These are phyloP conservation scores for Sarcophaga rosellei DNA, from an alignment of 2,888 invertebrate genomes.

Conservation along the genomic window DNA sequence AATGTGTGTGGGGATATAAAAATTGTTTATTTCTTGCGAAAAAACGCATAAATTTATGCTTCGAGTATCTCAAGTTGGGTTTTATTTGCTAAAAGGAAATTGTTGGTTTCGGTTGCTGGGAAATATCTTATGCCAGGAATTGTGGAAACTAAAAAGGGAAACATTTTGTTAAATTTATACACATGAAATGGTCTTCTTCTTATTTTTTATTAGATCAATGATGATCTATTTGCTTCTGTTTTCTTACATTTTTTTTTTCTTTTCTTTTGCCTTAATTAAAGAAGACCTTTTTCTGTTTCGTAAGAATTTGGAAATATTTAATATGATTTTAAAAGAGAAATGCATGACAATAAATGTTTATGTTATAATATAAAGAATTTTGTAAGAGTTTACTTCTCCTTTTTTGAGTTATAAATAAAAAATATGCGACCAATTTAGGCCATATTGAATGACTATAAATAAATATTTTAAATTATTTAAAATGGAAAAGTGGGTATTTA, in stretches of 20 bases:
- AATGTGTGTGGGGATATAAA: neutral
- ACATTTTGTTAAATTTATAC: neutral
- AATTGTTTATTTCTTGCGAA: neutral
- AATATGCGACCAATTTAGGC: no score
- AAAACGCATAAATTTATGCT: slow-evolving; percentile 39
- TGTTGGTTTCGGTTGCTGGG: neutral
- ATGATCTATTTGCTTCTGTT: slow-evolving; percentile 25
- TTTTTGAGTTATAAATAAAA: neutral
- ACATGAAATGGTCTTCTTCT: neutral
- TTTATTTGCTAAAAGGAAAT: slow-evolving; percentile 23
- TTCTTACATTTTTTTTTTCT: no score
- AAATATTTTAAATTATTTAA: neutral
- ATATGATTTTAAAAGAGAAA: neutral
- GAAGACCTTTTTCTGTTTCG: slow-evolving; percentile 24
- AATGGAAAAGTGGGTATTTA: no score
- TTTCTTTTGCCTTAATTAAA: neutral
- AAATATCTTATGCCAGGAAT: neutral
- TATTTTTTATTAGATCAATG: slow-evolving; percentile 9
- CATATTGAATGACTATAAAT: neutral
- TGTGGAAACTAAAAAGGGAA: neutral
- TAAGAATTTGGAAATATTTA: neutral
- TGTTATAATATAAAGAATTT: neutral
- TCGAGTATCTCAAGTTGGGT: slow-evolving; percentile 13
- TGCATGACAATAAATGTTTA: neutral
- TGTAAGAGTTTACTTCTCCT: neutral